Evolutionary conservation across 2,797 vertebrate species (phyloP), one percentile per base, ranked within the genome.

Genomic region (Lepilemur septentrionalis): DNA sequence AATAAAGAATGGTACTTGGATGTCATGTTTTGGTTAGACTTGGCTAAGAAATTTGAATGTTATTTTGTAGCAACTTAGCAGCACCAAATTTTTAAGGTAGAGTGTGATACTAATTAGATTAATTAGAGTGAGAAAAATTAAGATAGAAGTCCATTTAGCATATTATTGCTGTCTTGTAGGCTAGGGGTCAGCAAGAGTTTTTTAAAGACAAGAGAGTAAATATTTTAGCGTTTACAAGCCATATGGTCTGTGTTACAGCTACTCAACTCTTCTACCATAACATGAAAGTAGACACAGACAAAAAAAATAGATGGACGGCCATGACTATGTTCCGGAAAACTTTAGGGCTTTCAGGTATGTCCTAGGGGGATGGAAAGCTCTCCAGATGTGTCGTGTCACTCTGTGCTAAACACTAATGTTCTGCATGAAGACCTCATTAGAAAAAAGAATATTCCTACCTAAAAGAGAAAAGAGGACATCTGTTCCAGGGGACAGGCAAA

Each of bases 21-120:
- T 88, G 50, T 46, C 32, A n/a, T 38, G 12, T 86, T 83, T 69
- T 35, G 17, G 20, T 7, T 63, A 63, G 23, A 76, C 17, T 81
- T 75, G 38, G n/a, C 23, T 35, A 65, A 30, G 63, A 78, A 69
- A 87, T 46, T 78, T 48, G 23, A 80, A 17, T 1, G 69, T 92
- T 35, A 57, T 80, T 96, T 88, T 76, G 6, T 83, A 73, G 55
- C 32, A 83, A 79, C 11, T 69, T 20, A 76, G 43, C 25, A 63
- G 5, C 9, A 72, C 46, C 78, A 61, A 30, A 15, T 89, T 82
- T 70, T 57, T 38, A 38, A 92, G 55, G 4, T 13, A 87, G 35
- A 43, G 3, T n/a, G n/a, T 32, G 30, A 48, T 5, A 10, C 7
- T 38, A 35, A 7, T 61, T 50, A 73, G 32, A 46, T 7, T 12